A percentile compares a stretch with the other conserved stretches of the same genome.
Conservation (phyloP, 2,888 invertebrate species). For the Nematopogon swammerdamellus region DNA sequence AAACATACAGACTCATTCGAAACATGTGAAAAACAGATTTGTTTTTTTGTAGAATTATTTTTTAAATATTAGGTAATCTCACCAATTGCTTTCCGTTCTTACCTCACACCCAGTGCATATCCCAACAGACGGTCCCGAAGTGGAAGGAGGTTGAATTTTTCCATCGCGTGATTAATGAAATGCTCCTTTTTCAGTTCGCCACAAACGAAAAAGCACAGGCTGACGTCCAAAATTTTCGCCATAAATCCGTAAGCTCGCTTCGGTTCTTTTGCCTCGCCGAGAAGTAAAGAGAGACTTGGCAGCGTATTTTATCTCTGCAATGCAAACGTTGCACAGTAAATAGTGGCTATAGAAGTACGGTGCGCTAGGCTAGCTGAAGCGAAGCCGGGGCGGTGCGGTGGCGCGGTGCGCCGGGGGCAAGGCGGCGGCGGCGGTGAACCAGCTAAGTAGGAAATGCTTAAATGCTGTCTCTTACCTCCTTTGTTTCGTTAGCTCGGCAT, state of each 20-base stretch:
- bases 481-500: background rate
- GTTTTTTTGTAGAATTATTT: too few species aligned
- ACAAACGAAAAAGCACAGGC: slow-evolving; percentile 37
- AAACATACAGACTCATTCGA: too few species aligned
- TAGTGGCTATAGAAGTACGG: slow-evolving; percentile 16
- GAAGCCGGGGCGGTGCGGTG: background rate
- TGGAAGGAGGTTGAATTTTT: slow-evolving; percentile 31
- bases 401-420: too few species aligned
- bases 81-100: too few species aligned
- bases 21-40: too few species aligned
- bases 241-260: slow-evolving; percentile 46
- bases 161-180: slow-evolving; percentile 44
- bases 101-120: too few species aligned
- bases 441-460: background rate
- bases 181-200: slow-evolving; percentile 18
- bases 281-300: slow-evolving; percentile 37
- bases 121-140: too few species aligned
- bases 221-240: slow-evolving; percentile 52
- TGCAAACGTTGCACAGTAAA: slow-evolving; percentile 44
- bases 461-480: background rate
- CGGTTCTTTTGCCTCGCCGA: slow-evolving; percentile 47
- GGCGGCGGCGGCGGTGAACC: background rate
- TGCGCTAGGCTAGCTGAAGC: background rate
- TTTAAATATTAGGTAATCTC: too few species aligned
- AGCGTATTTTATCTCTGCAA: slow-evolving; percentile 49